Percentiles rank a stretch among this genome's conserved stretches.
phyloP scores from a whole-genome alignment of 2,797 vertebrate species.

The Betta splendens region DNA sequence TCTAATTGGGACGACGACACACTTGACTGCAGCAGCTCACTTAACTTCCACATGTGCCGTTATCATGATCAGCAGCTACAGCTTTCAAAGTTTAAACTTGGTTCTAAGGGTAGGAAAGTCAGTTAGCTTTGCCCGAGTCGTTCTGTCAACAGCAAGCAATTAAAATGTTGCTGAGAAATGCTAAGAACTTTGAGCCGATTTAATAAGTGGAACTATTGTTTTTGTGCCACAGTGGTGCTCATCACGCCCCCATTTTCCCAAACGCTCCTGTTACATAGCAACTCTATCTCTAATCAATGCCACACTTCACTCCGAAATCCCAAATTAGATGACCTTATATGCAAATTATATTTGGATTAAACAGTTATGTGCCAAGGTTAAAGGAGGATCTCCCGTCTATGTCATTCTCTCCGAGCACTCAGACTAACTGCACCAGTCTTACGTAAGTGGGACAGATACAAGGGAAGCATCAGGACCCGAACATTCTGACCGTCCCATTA shows the following conservation, averaged over 20 bases:
- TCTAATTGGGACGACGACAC: background rate
- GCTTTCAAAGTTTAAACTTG: no score
- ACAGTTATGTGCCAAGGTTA: conserved; percentile 65
- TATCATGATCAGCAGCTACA: no score
- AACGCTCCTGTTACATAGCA: conserved; percentile 25
- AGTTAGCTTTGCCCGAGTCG: conserved; percentile 37
- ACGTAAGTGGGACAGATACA: conserved; percentile 51
- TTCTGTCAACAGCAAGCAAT: conserved; percentile 36
- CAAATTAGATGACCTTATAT: conserved; percentile 73
- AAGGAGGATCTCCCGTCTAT: conserved; percentile 58
- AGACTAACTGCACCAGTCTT: conserved; percentile 47
- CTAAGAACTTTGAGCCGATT: conserved; percentile 63
- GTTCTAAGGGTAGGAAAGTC: conserved; percentile 26
- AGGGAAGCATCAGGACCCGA: conserved; percentile 23
- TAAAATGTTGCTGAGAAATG: conserved; percentile 60
- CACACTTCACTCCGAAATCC: conserved; percentile 41
- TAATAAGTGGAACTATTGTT: conserved; percentile 56
- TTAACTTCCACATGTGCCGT: no score
- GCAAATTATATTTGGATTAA: conserved; percentile 71
- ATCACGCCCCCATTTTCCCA: conserved; percentile 36
- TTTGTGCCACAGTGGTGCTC: conserved; percentile 40
- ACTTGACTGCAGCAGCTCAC: no score
- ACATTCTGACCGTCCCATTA: conserved; percentile 49
- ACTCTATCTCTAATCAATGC: conserved; percentile 54
- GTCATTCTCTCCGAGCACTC: conserved; percentile 41